Base-by-base conservation (phyloP, 1,140 invertebrate species). In the Holcopasites calliopsidis region DNA sequence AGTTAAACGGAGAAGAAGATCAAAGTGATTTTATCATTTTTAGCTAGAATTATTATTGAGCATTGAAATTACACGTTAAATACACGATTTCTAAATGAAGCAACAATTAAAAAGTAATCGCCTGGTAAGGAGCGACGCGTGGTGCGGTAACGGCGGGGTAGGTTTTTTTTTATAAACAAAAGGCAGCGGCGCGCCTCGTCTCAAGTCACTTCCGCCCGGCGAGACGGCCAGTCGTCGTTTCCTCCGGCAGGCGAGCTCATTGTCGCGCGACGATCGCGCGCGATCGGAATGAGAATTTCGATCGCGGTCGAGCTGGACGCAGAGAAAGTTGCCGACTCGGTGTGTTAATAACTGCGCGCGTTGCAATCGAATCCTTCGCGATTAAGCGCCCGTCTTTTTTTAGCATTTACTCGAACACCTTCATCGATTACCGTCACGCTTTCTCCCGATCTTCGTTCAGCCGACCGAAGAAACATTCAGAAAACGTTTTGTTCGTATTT, bases 181-280 rank as follows among this genome's bases (percentile, higher is more conserved):
- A 52, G 60, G 21, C 21, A 49, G 44, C 50, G 44, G 65, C 70
- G 75, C 69, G 50, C 49, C 28, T 33, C 21, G 35, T 77, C 80
- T 57, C 69, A 18, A 68, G 79, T 74, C 52, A 73, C 76, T 82
- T 83, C 81, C 81, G 81, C 60, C 65, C 58, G 81, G 77, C 79
- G 75, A 82, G 81, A 83, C 81, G 44, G 61, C 42, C 26, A 47
- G 52, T 69, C 78, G 80, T 66, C 71, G 76, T 75, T 82, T 75
- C 81, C 76, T 82, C 76, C 42, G 62, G 60, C 57, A 38, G 72
- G 54, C 50, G 80, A 26, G 73, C 44, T 81, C 69, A 50, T 77
- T 73, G 74, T 77, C 64, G 75, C 58, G 58, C 57, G 23, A 31
- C n/a, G 49, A 33, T 42, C 62, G 49, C 66, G 62, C 58, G 80